A percentile compares a stretch with the other conserved stretches of the same genome.
phyloP scores from a whole-genome alignment of 2,113 vertebrate genomes.

The Eurypyga helias region DNA sequence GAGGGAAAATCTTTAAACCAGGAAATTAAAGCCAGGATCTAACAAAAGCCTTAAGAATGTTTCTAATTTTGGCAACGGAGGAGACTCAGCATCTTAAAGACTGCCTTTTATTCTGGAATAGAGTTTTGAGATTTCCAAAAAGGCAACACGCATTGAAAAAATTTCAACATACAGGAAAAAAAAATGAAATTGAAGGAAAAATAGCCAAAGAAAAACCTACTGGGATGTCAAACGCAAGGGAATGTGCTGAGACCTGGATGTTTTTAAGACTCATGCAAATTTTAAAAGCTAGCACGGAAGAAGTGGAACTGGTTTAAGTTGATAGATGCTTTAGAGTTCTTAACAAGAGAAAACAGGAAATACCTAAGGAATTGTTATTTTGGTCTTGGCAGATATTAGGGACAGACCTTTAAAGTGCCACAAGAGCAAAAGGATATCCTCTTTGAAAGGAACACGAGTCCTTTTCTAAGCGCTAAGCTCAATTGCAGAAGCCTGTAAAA shows the following conservation, averaged over 20 bases:
- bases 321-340: neutral
- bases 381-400: slow-evolving; percentile 27
- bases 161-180: neutral
- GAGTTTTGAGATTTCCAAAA: neutral
- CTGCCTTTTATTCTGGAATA: neutral
- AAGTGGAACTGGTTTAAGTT: slow-evolving; percentile 19
- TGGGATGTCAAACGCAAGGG: neutral
- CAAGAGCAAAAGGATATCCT: slow-evolving; percentile 48
- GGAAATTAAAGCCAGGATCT: slow-evolving; percentile 48
- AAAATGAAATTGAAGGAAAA: neutral
- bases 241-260: neutral
- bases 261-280: neutral
- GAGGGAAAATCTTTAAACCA: neutral
- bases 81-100: neutral
- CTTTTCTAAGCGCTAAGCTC: slow-evolving; percentile 7
- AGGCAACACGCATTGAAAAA: neutral
- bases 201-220: neutral
- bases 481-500: neutral
- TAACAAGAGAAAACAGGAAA: slow-evolving; percentile 56
- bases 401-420: slow-evolving; percentile 34
- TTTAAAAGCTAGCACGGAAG: neutral
- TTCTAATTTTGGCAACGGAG: slow-evolving; percentile 25
- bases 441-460: neutral
- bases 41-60: neutral
- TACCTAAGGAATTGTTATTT: slow-evolving; percentile 46